Evolutionary conservation across 2,888 invertebrate genomes (phyloP), one percentile per base, ranked within the genome.

Genomic region (Caenorhabditis uteleia): DNA sequence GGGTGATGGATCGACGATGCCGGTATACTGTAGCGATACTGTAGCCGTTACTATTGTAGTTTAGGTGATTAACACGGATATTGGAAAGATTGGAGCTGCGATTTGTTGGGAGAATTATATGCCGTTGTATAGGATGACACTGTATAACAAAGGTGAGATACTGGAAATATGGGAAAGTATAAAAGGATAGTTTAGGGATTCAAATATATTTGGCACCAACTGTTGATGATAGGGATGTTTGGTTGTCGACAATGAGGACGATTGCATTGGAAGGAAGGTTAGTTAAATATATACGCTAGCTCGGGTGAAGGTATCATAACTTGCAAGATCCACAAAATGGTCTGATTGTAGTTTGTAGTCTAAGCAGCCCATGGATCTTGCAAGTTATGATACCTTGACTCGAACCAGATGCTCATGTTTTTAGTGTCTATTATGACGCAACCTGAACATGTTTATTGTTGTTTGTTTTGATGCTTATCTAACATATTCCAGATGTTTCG

Each of bases 61-160:
- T 14, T 20, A 59, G 59, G 45, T 40, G 2, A 57, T 69, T 27
- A 50, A 70, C 14, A 78, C 79, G 8, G 49, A 45, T 6, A 25
- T 79, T 6, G 79, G 79, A 6, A 75, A 59, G 27, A 73, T 79
- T 38, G 77, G 77, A 12, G 66, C 75, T 10, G 78, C 72, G 5
- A 74, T 79, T 33, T 79, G 79, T 47, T 79, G 79, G 79, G 79
- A 79, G 51, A 80, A 77, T 46, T 80, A 79, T 60, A 76, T 76
- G 74, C 76, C 76, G n/a, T 53, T 75, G 20, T 75, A 74, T 36
- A 38, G 76, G 43, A 53, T 70, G 25, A 58, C 64, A 6, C 53
- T 76, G 21, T 76, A 76, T 50, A 66, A 51, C 33, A 65, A 75
- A 53, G 69, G 71, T 62, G 36, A 40, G 48, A 0, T 8, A 39